Base-by-base conservation (phyloP, 64 coral and sea anemone genomes). In the Porites australiensis region DNA sequence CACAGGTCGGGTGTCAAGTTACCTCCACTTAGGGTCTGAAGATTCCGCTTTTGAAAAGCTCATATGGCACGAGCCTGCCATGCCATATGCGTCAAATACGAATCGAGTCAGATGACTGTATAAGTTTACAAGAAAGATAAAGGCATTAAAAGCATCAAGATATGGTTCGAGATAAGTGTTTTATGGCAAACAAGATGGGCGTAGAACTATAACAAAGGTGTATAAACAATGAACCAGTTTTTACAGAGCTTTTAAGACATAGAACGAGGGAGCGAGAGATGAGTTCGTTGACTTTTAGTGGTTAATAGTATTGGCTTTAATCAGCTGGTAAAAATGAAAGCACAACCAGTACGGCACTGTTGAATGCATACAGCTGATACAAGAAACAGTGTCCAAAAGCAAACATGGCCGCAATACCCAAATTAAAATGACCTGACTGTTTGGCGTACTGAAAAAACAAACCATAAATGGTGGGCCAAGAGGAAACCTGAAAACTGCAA, bases 341-440 rank as follows among this genome's bases (percentile, higher is more conserved):
- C 44, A 14, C 45, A 65, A 48, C 62, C 63, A 68, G 52, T 84
- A 69, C 21, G 63, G 61, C 59, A 50, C 22, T 84, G 63, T 84
- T 64, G 67, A 69, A 69, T 46, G 49, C 22, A 47, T 44, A 69
- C 81, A 84, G 81, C 81, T 84, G 81, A 84, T 67, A 11, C n/a
- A 83, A 65, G 58, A 83, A 37, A 62, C 79, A 8, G 79, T 82
- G 59, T 61, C 13, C 51, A 5, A 84, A 84, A 67, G 58, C 59
- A 84, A 84, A 84, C 81, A 84, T 84, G 62, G 81, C 61, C 46
- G 81, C 81, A 84, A 84, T 84, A 69, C 45, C 12, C 50, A 84
- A 84, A 84, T 84, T 84, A 84, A 84, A 84, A 84, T 68, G 63
- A 84, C 61, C 81, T 37, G 27, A 84, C 61, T 84, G 61, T 48